Conservation (phyloP, 2,888 invertebrate genomes). For the Spodoptera littoralis region DNA sequence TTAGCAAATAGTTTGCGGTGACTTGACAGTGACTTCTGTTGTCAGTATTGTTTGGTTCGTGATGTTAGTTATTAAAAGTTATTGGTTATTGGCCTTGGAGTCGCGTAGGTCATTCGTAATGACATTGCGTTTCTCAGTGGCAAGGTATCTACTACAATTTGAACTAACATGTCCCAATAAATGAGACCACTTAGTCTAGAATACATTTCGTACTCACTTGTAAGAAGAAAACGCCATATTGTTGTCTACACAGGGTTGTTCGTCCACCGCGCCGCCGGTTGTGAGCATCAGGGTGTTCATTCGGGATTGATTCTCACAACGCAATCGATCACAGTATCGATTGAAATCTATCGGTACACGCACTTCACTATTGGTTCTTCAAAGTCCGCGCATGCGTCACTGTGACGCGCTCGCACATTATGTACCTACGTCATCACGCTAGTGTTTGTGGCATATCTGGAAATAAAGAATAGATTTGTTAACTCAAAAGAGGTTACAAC, state of each 20-base stretch:
- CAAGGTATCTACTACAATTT: not conserved
- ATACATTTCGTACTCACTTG: conserved; percentile 75
- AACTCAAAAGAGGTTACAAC: not conserved
- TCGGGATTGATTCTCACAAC: conserved; percentile 64
- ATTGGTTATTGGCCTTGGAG: not conserved
- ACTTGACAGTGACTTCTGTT: conserved; percentile 33
- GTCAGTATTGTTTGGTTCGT: conserved; percentile 16
- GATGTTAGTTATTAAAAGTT: not conserved
- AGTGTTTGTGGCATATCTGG: conserved; percentile 71
- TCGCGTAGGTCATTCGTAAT: not conserved
- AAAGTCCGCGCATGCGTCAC: conserved; percentile 73
- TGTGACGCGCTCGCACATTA: conserved; percentile 71
- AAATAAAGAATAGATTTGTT: conserved; percentile 55
- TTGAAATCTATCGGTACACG: conserved; percentile 58
- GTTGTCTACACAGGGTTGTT: conserved; percentile 82
- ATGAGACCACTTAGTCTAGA: conserved; percentile 34
- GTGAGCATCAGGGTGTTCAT: conserved; percentile 88
- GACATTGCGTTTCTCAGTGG: not conserved
- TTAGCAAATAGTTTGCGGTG: conserved; percentile 13
- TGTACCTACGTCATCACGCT: conserved; percentile 78
- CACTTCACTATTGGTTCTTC: conserved; percentile 74
- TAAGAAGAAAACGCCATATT: conserved; percentile 86
- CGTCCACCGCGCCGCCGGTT: conserved; percentile 80
- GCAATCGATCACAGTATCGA: conserved; percentile 54
- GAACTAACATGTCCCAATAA: conserved; percentile 17